Evolutionary conservation across 53 echinoderm and acorn worm genomes (phyloP).

Genomic region (Stichopus horrens): DNA sequence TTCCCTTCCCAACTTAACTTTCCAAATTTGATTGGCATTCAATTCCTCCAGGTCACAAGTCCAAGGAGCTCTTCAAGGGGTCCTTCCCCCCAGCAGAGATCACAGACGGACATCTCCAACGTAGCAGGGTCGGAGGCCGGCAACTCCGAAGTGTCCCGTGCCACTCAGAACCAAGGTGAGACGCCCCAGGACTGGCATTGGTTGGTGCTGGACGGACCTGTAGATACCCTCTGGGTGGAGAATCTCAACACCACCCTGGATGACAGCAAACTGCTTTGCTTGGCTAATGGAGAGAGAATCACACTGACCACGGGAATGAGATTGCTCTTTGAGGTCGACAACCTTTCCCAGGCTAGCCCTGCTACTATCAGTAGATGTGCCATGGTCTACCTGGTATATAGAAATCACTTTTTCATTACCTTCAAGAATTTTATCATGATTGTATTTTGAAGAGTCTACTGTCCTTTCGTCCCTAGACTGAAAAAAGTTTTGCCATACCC

Average conservation of each 20-base stretch:
- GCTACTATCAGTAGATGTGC: conserved; percentile 99
- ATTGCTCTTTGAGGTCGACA: conserved; percentile 95
- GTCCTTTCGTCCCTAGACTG: too few species aligned
- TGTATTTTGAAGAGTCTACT: too few species aligned
- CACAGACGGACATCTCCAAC: conserved; percentile 36
- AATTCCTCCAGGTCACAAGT: conserved; percentile 25
- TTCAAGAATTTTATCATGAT: too few species aligned
- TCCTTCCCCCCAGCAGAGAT: conserved; percentile 61
- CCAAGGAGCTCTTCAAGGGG: conserved; percentile 49
- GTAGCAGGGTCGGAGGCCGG: conserved; percentile 9
- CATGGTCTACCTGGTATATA: conserved; percentile 95
- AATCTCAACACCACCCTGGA: conserved; percentile 96
- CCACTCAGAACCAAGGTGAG: conserved; percentile 50
- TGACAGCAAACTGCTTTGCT: conserved; percentile 92
- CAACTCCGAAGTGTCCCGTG: conserved; percentile 14
- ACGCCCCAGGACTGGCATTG: conserved; percentile 94
- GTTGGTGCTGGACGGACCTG: conserved; percentile 94
- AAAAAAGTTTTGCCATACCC: too few species aligned
- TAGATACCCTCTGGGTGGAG: conserved; percentile 99
- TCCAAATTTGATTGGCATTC: not conserved
- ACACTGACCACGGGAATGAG: conserved; percentile 86
- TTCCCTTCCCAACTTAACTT: too few species aligned
- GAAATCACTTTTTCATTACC: not conserved
- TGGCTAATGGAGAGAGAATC: conserved; percentile 96
- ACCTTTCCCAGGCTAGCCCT: conserved; percentile 96